Evolutionary conservation across 2,888 invertebrate species (phyloP).

Genomic region (Drosophila falleni): DNA sequence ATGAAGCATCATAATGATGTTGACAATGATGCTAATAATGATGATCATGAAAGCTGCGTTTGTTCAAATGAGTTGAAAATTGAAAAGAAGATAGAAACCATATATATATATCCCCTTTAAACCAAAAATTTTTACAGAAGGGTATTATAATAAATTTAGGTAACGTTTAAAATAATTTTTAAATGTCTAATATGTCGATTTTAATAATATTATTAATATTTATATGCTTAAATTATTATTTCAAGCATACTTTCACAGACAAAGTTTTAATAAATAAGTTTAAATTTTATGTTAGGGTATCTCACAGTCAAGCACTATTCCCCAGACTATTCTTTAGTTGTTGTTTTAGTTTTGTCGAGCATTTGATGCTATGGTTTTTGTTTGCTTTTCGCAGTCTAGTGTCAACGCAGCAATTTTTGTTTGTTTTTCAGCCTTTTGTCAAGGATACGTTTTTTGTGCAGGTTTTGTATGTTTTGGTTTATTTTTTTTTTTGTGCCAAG

Average conservation of each 20-base stretch:
- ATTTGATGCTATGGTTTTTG: constrained; percentile 46
- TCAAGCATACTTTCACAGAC: too few species aligned
- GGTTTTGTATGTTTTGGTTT: not conserved
- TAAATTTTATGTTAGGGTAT: constrained; percentile 1
- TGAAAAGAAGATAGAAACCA: constrained; percentile 16
- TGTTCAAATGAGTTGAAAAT: constrained; percentile 66
- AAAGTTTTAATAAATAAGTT: too few species aligned
- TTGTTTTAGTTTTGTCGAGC: constrained; percentile 59
- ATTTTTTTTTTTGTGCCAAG: constrained; percentile 18
- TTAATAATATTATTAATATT: too few species aligned
- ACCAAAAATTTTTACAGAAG: not conserved
- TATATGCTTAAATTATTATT: too few species aligned
- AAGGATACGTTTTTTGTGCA: constrained; percentile 34
- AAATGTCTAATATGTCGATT: too few species aligned
- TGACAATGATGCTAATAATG: constrained; percentile 20
- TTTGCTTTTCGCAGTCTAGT: constrained; percentile 57
- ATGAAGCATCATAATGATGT: constrained; percentile 10
- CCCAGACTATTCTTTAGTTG: constrained; percentile 15
- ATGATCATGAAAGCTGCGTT: constrained; percentile 51
- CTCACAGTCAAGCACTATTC: not conserved
- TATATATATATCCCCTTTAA: constrained; percentile 10
- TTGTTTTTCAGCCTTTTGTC: constrained; percentile 49
- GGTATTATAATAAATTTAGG: not conserved
- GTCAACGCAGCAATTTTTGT: constrained; percentile 63
- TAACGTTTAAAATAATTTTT: too few species aligned